A percentile compares a stretch with the other conserved stretches of the same genome.
Evolutionary conservation across 2,797 vertebrate genomes (phyloP).

Genomic region (Tinamus major): DNA sequence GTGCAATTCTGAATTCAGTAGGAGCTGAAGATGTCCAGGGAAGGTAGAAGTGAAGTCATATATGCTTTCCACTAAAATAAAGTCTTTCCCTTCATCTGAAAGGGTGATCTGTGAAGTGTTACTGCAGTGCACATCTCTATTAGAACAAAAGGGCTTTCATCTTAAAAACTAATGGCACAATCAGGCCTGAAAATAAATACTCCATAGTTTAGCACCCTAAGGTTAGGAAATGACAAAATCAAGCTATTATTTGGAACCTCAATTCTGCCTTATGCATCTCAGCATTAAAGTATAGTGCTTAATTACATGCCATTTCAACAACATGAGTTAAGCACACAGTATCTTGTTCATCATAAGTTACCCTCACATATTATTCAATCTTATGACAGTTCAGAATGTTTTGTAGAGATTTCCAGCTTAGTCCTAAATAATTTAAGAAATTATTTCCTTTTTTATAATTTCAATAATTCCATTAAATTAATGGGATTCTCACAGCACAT

Average conservation of each 20-base stretch:
- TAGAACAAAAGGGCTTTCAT: not conserved
- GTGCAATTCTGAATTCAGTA: not conserved
- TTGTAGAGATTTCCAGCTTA: not conserved
- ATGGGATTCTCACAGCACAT: not conserved
- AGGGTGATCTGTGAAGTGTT: not conserved
- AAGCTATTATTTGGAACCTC: not conserved
- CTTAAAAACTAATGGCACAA: not conserved
- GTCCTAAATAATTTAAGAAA: not conserved
- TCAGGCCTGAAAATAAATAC: not conserved
- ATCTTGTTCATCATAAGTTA: not conserved
- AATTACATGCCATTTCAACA: not conserved
- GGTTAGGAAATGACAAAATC: not conserved
- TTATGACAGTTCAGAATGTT: not conserved
- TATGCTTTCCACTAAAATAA: not conserved
- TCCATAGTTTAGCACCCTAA: not conserved
- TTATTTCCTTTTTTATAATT: not conserved
- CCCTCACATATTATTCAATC: not conserved
- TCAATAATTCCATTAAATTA: not conserved
- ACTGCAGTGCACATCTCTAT: not conserved
- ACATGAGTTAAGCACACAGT: accelerated
- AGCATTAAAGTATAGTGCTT: not conserved
- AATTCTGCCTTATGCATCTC: not conserved
- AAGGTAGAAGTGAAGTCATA: not conserved
- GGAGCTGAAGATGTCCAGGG: not conserved
- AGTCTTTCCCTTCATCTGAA: not conserved